Base-by-base conservation (phyloP, 2,113 vertebrate species). In the Chloropsis cyanopogon region DNA sequence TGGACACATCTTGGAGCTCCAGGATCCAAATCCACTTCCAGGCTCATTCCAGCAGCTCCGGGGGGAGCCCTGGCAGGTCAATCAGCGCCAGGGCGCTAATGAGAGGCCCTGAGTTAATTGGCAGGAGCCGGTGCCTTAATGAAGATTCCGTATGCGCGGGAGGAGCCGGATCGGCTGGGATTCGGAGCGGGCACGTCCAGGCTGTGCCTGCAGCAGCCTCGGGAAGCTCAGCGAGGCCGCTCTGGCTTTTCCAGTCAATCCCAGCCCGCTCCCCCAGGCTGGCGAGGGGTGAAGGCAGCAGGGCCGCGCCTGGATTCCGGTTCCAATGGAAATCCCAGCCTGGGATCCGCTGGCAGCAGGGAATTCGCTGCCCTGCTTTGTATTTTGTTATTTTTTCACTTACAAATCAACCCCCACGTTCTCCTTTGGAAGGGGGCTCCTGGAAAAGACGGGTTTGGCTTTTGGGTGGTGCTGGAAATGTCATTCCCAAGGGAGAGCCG, bases 91-190 rank as follows among this genome's bases (percentile, higher is more conserved):
- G 79, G 57, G 44, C 8, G 1, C 66, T 92, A 92, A 96, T 1
- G 56, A 90, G 92, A 61, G 42, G 56, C 79, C 46, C 37, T 3
- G 71, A 70, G 73, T 39, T 93, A 83, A 96, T 83, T 93, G 81
- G 84, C 87, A 75, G 49, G 61, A 57, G 86, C 46, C 2, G 59
- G 39, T 59, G 49, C 72, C 54, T 31, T 61, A 82, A 84, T 78
- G 69, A 81, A 80, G 72, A 41, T 83, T 81, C 72, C 37, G 50
- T 22, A 65, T 61, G 87, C 54, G 2, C 47, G 7, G 59, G 60
- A 89, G 80, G 78, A 92, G 75, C 54, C n/a, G 90, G 86, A 87
- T 7, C 0, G 3, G 84, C 23, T 68, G 22, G 66, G 15, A 50
- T 20, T 35, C 0, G 10, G 88, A 71, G 86, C 69, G 76, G 92